A percentile compares a stretch with the other conserved stretches of the same genome.
Evolutionary conservation across 2,797 vertebrate species (phyloP).

Genomic region (Pyrocephalus nanus): DNA sequence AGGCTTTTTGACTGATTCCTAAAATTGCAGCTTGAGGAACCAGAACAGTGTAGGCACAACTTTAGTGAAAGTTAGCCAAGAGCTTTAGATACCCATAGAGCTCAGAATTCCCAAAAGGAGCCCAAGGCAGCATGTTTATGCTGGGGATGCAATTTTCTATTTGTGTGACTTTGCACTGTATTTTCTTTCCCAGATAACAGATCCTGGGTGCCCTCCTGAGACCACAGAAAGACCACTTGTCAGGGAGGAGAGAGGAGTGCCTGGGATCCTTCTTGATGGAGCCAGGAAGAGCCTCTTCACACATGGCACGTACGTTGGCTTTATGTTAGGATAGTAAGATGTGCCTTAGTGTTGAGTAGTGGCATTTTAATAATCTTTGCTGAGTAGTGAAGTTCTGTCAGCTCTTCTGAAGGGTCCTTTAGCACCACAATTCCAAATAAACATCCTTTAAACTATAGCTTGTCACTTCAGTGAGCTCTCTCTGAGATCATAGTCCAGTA

Average conservation of each 20-base stretch:
- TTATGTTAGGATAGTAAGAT: neutral
- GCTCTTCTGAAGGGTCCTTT: neutral
- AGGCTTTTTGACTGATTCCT: neutral
- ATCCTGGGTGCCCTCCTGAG: neutral
- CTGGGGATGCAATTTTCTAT: neutral
- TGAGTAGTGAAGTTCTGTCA: neutral
- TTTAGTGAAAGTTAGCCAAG: neutral
- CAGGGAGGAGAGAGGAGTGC: neutral
- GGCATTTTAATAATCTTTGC: neutral
- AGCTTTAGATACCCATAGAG: rapidly evolving
- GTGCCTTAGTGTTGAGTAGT: neutral
- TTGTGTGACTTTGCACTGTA: neutral
- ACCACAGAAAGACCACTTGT: neutral
- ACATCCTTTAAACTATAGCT: neutral
- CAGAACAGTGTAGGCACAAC: neutral
- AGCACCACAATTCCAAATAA: neutral
- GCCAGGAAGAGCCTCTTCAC: neutral
- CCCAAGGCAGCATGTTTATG: neutral
- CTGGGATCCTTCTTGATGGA: neutral
- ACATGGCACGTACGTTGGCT: neutral
- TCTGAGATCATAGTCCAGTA: neutral
- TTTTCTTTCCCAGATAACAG: neutral
- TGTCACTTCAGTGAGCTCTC: neutral
- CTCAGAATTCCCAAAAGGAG: neutral
- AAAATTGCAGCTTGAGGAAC: neutral